Evolutionary conservation across 2,797 vertebrate species (phyloP).

Genomic region (Sebastes glaucus): DNA sequence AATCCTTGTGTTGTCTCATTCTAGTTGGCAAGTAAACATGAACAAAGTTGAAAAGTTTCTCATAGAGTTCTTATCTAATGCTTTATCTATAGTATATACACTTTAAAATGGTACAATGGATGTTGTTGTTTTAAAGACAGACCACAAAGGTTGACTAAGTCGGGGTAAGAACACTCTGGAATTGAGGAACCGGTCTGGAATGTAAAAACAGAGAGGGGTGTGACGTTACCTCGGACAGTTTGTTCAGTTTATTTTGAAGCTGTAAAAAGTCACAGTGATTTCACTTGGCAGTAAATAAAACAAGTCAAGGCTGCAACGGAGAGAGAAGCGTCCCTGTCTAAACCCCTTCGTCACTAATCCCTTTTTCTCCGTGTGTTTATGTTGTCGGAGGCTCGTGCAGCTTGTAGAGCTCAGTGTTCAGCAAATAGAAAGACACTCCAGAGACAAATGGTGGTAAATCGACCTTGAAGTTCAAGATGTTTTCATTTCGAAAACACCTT

Average conservation of each 20-base stretch:
- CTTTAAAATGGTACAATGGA: conserved; percentile 62
- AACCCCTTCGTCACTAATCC: neutral
- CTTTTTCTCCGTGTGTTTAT: neutral
- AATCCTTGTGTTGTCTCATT: conserved; percentile 70
- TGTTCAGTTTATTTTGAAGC: conserved; percentile 5
- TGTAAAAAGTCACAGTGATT: conserved; percentile 70
- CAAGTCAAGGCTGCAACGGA: conserved; percentile 9
- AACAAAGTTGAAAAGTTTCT: conserved; percentile 60
- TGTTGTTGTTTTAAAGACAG: conserved; percentile 8
- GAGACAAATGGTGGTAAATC: conserved; percentile 13
- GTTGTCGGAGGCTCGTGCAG: neutral
- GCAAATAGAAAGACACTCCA: conserved; percentile 17
- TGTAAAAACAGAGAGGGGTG: conserved; percentile 18
- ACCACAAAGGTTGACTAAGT: conserved; percentile 28
- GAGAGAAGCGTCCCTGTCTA: neutral
- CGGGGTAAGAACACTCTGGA: conserved; percentile 67
- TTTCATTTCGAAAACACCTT: neutral
- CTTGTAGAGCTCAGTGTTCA: neutral
- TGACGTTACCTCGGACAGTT: neutral
- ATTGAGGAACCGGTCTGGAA: conserved; percentile 37
- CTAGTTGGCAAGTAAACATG: conserved; percentile 80
- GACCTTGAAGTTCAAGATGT: neutral
- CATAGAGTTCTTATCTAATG: conserved; percentile 60
- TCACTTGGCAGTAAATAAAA: conserved; percentile 61
- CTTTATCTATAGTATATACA: conserved; percentile 71